These are phyloP conservation scores for Peromyscus maniculatus DNA, from an alignment of 2,113 vertebrate genomes.

Conservation along the genomic window DNA sequence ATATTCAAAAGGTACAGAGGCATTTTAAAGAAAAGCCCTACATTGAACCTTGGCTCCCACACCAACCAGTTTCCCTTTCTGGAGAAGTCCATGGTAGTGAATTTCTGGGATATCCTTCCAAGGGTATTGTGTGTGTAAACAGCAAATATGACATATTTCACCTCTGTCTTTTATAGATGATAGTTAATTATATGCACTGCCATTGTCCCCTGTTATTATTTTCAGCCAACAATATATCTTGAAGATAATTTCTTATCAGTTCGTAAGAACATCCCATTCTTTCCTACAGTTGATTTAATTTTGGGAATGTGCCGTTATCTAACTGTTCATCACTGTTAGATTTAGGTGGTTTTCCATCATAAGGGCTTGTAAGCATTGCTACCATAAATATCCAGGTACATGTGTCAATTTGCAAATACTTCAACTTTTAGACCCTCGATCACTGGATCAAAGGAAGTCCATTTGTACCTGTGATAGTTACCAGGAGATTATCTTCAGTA, in stretches of 20 bases:
- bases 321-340: not conserved
- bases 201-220: not conserved
- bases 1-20: not conserved
- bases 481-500: not conserved
- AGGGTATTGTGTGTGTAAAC: not conserved
- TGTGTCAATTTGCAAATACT: not conserved
- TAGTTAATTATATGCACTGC: not conserved
- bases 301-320: not conserved
- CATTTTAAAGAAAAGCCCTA: not conserved
- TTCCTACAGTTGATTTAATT: not conserved
- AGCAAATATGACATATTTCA: not conserved
- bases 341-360: not conserved
- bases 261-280: not conserved
- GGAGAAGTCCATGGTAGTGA: not conserved
- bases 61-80: not conserved
- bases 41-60: not conserved
- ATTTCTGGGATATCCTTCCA: not conserved
- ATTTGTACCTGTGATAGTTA: not conserved
- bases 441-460: slow-evolving; percentile 3
- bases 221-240: not conserved
- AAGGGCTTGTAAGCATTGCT: not conserved
- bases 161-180: not conserved
- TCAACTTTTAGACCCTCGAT: slow-evolving; percentile 9
- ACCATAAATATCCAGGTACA: not conserved
- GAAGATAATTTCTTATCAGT: not conserved